A percentile compares a stretch with the other conserved stretches of the same genome.
These are phyloP conservation scores for Papilio polytes DNA, from an alignment of 1,140 invertebrate species.

Conservation along the genomic window DNA sequence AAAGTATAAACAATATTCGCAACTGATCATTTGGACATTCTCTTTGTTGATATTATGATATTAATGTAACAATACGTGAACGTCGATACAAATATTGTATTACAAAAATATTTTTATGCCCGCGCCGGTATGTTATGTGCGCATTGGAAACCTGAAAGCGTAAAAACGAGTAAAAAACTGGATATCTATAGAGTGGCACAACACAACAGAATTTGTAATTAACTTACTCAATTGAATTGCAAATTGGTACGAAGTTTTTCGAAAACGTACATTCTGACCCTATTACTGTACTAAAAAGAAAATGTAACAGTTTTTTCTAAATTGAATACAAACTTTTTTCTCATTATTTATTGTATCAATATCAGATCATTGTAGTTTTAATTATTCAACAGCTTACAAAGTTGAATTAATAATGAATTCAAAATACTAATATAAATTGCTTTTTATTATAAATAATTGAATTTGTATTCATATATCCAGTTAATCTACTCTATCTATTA, in stretches of 20 bases:
- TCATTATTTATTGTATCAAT: background rate
- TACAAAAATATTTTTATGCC: conserved; percentile 39
- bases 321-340: background rate
- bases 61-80: background rate
- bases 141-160: conserved; percentile 38
- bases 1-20: background rate
- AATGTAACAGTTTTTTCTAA: conserved; percentile 20
- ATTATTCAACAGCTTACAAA: background rate
- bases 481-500: background rate
- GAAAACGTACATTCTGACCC: conserved; percentile 38
- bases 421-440: background rate
- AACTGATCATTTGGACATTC: conserved; percentile 26
- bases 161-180: conserved; percentile 42
- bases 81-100: conserved; percentile 32
- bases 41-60: conserved; percentile 29
- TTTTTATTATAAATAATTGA: conserved; percentile 10
- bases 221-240: conserved; percentile 42
- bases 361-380: conserved; percentile 8
- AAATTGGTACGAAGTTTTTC: conserved; percentile 42
- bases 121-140: conserved; percentile 3
- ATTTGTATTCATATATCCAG: background rate
- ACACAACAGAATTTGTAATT: conserved; percentile 46
- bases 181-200: conserved; percentile 35
- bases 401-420: background rate
- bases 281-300: conserved; percentile 37